Evolutionary conservation across 1,140 invertebrate genomes (phyloP), one percentile per base, ranked within the genome.

Genomic region (Aphaenogaster rudis): DNA sequence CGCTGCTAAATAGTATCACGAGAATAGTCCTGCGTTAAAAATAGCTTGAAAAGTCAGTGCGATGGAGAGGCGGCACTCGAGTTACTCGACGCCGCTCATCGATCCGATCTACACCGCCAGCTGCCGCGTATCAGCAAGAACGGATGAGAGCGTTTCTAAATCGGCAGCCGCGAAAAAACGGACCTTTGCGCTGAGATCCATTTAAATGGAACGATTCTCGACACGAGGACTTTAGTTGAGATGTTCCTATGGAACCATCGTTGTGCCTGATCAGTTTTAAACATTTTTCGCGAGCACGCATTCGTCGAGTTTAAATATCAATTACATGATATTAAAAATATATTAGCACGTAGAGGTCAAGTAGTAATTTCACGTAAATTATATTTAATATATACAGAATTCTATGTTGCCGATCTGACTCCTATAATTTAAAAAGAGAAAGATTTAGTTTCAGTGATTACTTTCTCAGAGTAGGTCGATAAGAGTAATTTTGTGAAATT

Each of bases 1-100:
- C 15, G 21, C 67, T 61, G 67, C 54, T 74, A 84, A 84, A 74
- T 84, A 82, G 28, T 74, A 82, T 84, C 57, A 84, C 67, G 67
- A 50, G 80, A 84, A 84, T 84, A 84, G 67, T 84, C 33, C 42
- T 74, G 80, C 67, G 42, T 42, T 84, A 74, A 84, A 84, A 74
- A 74, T 84, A 84, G 69, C 54, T 11, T 36, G 28, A 74, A 82
- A 72, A 84, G 80, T 84, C 80, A 84, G 54, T 28, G 69, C 69
- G 67, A 84, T 61, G 54, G 69, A 74, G 67, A 82, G 79, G 77
- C 39, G 39, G 28, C 66, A 81, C 66, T 81, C 66, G 79, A 82
- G 79, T 72, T 48, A 72, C 67, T 15, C 67, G 54, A 39, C 28
- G 54, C 48, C 54, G 67, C 54, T 82, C 67, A 82, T 82, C 67